These are phyloP conservation scores for Pitta sordida DNA, from an alignment of 2,113 vertebrate species.

Conservation along the genomic window DNA sequence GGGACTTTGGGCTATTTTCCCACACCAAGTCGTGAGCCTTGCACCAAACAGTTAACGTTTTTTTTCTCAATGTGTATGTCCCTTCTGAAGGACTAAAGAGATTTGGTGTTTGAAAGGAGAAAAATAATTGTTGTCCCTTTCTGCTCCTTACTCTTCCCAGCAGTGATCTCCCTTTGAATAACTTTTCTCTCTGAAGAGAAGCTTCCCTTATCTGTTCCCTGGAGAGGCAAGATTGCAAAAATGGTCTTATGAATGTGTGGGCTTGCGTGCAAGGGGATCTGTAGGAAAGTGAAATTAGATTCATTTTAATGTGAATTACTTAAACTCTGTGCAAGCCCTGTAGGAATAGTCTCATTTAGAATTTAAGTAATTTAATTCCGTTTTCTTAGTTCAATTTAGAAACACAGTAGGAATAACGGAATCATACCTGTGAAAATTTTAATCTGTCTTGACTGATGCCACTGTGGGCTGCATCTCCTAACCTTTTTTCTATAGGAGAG, in stretches of 20 bases:
- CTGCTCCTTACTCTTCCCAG: background rate
- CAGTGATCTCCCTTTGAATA: background rate
- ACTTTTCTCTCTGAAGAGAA: background rate
- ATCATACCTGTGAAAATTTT: background rate
- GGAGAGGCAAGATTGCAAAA: background rate
- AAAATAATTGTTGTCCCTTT: background rate
- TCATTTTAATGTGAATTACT: conserved; percentile 6
- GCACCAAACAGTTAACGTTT: background rate
- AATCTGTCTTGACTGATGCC: background rate
- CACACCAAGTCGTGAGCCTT: background rate
- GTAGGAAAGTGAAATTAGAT: conserved; percentile 15
- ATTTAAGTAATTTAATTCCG: conserved; percentile 21
- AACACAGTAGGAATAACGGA: background rate
- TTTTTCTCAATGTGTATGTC: rapidly evolving
- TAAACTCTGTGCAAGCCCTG: background rate
- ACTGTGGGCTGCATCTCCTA: background rate
- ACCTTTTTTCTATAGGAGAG: background rate
- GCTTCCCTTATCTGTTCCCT: background rate
- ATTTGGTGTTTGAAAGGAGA: background rate
- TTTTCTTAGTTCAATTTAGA: conserved; percentile 25
- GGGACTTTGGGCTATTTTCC: background rate
- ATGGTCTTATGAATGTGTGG: background rate
- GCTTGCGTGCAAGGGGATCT: conserved; percentile 12
- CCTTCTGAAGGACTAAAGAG: background rate
- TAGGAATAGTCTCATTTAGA: conserved; percentile 8